Base-by-base conservation (phyloP, 2,797 vertebrate genomes). In the Sarcophilus harrisii region DNA sequence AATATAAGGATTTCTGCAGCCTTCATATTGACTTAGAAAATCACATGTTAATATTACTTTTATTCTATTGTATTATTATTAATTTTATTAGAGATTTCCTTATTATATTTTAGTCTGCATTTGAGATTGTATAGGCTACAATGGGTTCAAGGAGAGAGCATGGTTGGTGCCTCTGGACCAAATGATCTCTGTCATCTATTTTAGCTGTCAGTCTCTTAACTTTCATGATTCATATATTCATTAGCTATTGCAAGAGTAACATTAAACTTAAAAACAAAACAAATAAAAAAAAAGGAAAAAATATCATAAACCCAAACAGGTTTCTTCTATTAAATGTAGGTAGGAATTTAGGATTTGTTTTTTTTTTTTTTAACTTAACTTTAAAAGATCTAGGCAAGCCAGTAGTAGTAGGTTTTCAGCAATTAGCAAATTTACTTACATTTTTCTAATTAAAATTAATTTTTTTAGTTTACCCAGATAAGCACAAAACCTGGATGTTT, bases 381-480 rank as follows among this genome's bases (percentile, higher is more conserved):
- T 32, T 60, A 94, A 62, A 92, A 29, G 57, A 91, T n/a, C n/a
- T 59, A 59, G 28, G 59, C 57, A 93, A 92, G 59, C 55, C 38
- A 95, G 32, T 11, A 29, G 5, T 58, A 92, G n/a, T 58, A 93
- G 57, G 66, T 66, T 55, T 54, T 93, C 91, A 96, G 89, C 92
- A 90, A 52, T 73, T 57, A 95, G 90, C 54, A 95, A 94, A 62
- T 93, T 54, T 90, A 81, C 45, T 97, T 94, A 91, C 91, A 92
- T n/a, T 52, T 94, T 92, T 81, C 16, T 1, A 10, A 59, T 94
- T 92, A 66, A n/a, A n/a, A 21, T 94, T 93, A 92, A 30, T 58
- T 93, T 93, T 93, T 96, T 52, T 58, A 91, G 49, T 92, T 97
- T 91, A 24, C 59, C 66, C 89, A 87, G 59, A 92, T 57, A 91